Conservation (phyloP, 2,888 invertebrate genomes). For the Molanna angustata region DNA sequence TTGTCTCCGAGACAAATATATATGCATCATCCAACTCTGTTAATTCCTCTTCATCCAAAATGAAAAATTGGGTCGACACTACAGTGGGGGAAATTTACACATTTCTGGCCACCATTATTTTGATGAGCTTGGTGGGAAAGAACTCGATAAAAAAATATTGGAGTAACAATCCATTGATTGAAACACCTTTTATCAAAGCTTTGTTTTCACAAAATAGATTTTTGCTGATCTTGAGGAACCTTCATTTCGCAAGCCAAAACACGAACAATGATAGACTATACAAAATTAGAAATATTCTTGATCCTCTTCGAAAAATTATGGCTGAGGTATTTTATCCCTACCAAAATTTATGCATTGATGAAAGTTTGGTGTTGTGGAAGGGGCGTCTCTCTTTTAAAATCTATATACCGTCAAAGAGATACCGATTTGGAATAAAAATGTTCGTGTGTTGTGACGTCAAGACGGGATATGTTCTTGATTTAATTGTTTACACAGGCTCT, state of each 20-base stretch:
- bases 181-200: slow-evolving; percentile 10
- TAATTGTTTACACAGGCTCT: slow-evolving; percentile 3
- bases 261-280: background rate
- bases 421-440: slow-evolving; percentile 11
- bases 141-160: slow-evolving; percentile 7
- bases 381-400: slow-evolving; percentile 15
- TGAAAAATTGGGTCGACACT: slow-evolving; percentile 13
- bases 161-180: slow-evolving; percentile 4
- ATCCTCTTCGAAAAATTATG: slow-evolving; percentile 1
- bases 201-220: slow-evolving; percentile 11
- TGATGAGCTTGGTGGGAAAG: slow-evolving; percentile 15
- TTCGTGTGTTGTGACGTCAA: slow-evolving; percentile 16
- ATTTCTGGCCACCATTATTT: slow-evolving; percentile 9
- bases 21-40: background rate
- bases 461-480: slow-evolving; percentile 14
- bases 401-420: slow-evolving; percentile 17
- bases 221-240: background rate
- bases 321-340: slow-evolving; percentile 9
- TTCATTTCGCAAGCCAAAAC: background rate
- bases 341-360: slow-evolving; percentile 18
- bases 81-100: slow-evolving; percentile 6
- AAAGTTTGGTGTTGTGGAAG: slow-evolving; percentile 17
- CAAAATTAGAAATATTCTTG: slow-evolving; percentile 10
- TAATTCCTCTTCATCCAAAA: background rate
- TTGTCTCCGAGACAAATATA: slow-evolving; percentile 1